phyloP scores from a whole-genome alignment of 2,797 vertebrate genomes.

The Spea hammondii region DNA sequence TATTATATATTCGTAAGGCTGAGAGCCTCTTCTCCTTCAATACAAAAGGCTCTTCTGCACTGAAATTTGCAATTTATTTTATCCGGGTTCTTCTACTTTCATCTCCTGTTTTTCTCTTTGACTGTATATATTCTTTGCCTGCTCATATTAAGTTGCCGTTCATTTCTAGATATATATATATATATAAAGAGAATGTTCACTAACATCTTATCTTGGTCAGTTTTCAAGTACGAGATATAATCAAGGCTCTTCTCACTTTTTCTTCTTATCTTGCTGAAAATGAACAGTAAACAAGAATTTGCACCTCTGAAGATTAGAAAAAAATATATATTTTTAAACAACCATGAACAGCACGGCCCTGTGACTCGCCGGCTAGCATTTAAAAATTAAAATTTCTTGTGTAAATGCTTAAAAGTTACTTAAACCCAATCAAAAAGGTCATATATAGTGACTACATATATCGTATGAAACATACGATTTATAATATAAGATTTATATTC shows the following conservation, averaged over 20 bases:
- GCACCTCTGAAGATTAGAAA: constrained; percentile 38
- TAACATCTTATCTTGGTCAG: constrained; percentile 40
- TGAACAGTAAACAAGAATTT: constrained; percentile 44
- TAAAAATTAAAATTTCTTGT: neutral
- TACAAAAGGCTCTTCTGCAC: constrained; percentile 9
- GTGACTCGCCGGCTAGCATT: constrained; percentile 8
- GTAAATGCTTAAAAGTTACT: too few species aligned
- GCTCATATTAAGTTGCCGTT: constrained; percentile 33
- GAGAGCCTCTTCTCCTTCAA: constrained; percentile 3
- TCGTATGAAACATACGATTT: too few species aligned
- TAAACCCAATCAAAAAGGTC: too few species aligned
- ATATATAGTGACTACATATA: too few species aligned
- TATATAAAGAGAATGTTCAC: constrained; percentile 32
- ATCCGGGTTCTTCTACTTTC: constrained; percentile 8
- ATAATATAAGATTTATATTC: too few species aligned
- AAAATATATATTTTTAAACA: constrained; percentile 29
- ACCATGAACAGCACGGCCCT: constrained; percentile 17
- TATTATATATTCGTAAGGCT: constrained; percentile 2
- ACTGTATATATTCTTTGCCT: constrained; percentile 12
- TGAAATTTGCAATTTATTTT: constrained; percentile 18
- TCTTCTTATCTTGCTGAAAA: constrained; percentile 35
- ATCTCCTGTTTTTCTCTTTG: constrained; percentile 3
- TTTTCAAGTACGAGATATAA: constrained; percentile 44
- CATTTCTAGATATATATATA: constrained; percentile 9
- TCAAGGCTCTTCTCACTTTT: constrained; percentile 35